Evolutionary conservation across 2,797 vertebrate genomes (phyloP), one percentile per base, ranked within the genome.

Genomic region (Salmo trutta): DNA sequence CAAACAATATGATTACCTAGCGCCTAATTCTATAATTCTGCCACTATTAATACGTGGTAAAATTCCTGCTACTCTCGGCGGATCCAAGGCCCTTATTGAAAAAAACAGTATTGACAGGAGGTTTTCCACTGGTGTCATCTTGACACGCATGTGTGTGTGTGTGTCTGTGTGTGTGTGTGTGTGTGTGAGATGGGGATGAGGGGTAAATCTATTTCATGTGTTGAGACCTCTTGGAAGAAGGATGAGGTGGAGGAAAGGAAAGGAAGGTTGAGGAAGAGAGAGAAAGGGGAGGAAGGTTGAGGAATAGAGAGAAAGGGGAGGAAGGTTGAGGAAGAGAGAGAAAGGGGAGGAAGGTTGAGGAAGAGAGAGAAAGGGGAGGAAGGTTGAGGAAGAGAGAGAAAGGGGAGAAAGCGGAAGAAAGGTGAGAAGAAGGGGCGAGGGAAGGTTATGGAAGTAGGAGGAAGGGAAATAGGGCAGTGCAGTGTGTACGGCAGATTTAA

Each of bases 1-100:
- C 59, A 64, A 64, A 24, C 12, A 64, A 64, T 64, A 27, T 10
- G 21, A 62, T 64, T 64, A 21, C 59, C 71, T 73, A 80, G 51
- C 7, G 17, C 15, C 56, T 31, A 41, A 16, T 33, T 73, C 36
- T 52, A 66, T 14, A 27, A 64, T 64, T 64, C 59, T 64, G 21
- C 10, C 59, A 64, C 59, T 64, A 21, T 12, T 64, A 64, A 64
- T 64, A 21, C 12, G 10, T 10, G 3, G 10, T 62, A 62, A 64
- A 10, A 12, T 24, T 64, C 8, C 21, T 4, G 59, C 59, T 24
- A 27, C 3, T 64, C 21, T 64, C 59, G 12, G 59, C 2, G 1
- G 21, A 64, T 24, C 59, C n/a, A 21, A 64, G 41, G 41, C 41
- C 10, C 8, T 47, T 47, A 47, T 47, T 47, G 41, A 64, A 8